Percentiles rank a stretch among this genome's conserved stretches.
phyloP scores from a whole-genome alignment of 2,888 invertebrate genomes.

The Dasypolia templi region DNA sequence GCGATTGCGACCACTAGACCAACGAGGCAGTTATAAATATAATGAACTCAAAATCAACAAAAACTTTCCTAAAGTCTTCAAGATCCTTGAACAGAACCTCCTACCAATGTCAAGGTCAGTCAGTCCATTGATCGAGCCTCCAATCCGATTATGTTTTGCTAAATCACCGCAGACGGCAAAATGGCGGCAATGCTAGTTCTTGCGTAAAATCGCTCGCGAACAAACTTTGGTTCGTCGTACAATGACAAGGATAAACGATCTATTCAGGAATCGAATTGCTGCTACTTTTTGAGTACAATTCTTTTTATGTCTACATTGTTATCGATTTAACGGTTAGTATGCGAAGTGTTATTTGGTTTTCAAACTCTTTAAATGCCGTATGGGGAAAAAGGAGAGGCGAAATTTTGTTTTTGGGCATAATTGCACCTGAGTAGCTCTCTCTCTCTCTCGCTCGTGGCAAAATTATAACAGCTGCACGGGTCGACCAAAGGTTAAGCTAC shows the following conservation, averaged over 20 bases:
- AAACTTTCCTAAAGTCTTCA: slow-evolving; percentile 23
- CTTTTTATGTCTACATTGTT: slow-evolving; percentile 28
- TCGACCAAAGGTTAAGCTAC: too few relatives aligned
- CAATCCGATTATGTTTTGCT: slow-evolving; percentile 66
- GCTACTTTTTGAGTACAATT: slow-evolving; percentile 23
- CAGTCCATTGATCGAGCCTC: slow-evolving; percentile 47
- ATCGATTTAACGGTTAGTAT: slow-evolving; percentile 13
- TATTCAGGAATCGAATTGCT: slow-evolving; percentile 50
- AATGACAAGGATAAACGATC: slow-evolving; percentile 69
- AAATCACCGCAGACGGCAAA: slow-evolving; percentile 66
- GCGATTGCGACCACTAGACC: too few relatives aligned
- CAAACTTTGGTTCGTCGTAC: slow-evolving; percentile 62
- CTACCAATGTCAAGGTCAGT: slow-evolving; percentile 53
- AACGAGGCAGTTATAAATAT: too few relatives aligned
- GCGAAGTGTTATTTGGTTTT: background rate
- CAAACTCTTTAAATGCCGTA: background rate
- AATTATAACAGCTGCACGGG: too few relatives aligned
- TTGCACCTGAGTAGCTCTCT: background rate
- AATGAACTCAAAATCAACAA: background rate
- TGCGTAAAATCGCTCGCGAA: slow-evolving; percentile 67
- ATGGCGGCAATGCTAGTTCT: slow-evolving; percentile 54
- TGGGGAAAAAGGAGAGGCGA: background rate
- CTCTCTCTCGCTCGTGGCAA: background rate
- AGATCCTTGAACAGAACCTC: slow-evolving; percentile 8
- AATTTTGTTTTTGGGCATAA: background rate